Percentiles rank a stretch among this genome's conserved stretches.
Evolutionary conservation across 2,113 vertebrate genomes (phyloP).

Genomic region (Dipodomys spectabilis): DNA sequence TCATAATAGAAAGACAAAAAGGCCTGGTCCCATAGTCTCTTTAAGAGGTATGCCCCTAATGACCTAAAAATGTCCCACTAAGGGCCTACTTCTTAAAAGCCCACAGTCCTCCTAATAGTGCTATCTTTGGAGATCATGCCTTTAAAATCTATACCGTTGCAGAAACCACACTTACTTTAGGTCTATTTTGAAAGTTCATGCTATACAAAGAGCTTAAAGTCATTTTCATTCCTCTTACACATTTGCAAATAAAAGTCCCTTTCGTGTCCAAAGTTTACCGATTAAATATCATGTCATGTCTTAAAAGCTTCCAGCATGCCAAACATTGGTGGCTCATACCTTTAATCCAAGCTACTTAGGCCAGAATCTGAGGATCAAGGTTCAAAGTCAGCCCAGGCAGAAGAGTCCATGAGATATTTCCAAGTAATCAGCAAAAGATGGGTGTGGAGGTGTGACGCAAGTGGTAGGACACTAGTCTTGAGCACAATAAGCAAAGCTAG

Average conservation of each 20-base stretch:
- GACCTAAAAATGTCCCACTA: neutral
- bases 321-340: too few relatives aligned
- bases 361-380: too few relatives aligned
- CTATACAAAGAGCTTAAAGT: neutral
- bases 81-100: neutral
- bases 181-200: constrained; percentile 29
- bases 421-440: too few relatives aligned
- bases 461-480: too few relatives aligned
- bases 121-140: neutral
- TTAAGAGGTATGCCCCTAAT: neutral
- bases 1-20: neutral
- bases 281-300: constrained; percentile 33
- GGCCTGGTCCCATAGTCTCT: neutral
- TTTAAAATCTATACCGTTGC: neutral
- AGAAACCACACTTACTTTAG: neutral
- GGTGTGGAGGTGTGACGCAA: too few relatives aligned
- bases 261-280: neutral
- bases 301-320: neutral
- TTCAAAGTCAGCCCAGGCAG: too few relatives aligned
- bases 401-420: too few relatives aligned
- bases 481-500: too few relatives aligned
- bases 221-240: constrained; percentile 44
- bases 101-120: neutral
- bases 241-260: constrained; percentile 15
- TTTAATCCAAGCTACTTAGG: too few relatives aligned